Base-by-base conservation (phyloP, 2,888 invertebrate genomes). In the Machimus rusticus region DNA sequence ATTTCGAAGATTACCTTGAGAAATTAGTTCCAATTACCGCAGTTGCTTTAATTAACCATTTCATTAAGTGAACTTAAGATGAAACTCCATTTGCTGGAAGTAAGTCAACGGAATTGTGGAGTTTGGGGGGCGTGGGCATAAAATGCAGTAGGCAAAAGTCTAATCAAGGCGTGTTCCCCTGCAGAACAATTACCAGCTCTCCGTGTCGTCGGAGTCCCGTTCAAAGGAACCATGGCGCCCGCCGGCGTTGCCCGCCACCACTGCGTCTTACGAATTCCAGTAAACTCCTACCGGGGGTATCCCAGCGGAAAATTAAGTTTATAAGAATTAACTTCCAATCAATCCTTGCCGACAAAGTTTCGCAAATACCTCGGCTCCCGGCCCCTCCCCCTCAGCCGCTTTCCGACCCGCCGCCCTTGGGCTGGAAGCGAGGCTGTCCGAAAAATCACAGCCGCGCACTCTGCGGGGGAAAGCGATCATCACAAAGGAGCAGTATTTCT, bases 301-400 rank as follows among this genome's bases (percentile, higher is more conserved):
- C 37, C 31, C 82, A 82, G 28, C 51, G 76, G 82, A 82, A 82
- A 82, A 82, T 82, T 51, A 82, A 57, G 31, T 82, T 82, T 37
- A 82, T 82, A 82, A 55, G 55, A 82, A 82, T 82, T 78, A 78
- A 78, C 37, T 43, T 78, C 78, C 37, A 78, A 78, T 43, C 78
- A 39, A 39, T 19, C 39, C 78, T 78, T 19, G 34, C 37, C 37
- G 76, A 39, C 39, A 76, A 76, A 76, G 37, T 76, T 76, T 76
- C n/a, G 34, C 37, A 76, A 76, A 76, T 34, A 76, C 66, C 28
- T 66, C 19, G 12, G 66, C 66, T 12, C 28, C 19, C 43, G 43
- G 43, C 16, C 55, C 55, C 55, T 55, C n/a, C 8, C 4, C 5
- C 6, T 19, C 55, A 19, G 19, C 55, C 8, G 16, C 6, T 16